Conservation (phyloP, 2,888 invertebrate genomes). For the Oeneis ivallda region DNA sequence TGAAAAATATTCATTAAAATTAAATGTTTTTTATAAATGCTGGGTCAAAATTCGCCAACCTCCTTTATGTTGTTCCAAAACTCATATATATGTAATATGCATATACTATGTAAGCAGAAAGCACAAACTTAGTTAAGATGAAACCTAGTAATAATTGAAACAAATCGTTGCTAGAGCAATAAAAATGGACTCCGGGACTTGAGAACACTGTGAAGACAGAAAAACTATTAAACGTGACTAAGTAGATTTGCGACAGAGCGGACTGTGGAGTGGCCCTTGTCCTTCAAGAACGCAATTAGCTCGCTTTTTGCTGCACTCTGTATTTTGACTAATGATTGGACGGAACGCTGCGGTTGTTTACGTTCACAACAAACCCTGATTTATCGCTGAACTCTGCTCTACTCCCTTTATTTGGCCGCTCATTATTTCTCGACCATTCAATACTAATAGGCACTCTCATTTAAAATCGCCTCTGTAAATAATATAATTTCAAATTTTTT, state of each 20-base stretch:
- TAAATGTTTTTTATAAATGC: too few species aligned
- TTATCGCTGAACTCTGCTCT: constrained; percentile 50
- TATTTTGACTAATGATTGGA: constrained; percentile 77
- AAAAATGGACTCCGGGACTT: constrained; percentile 43
- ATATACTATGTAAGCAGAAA: neutral
- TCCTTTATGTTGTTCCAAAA: neutral
- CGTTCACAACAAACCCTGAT: constrained; percentile 70
- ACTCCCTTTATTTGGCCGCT: constrained; percentile 31
- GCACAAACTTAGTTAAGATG: neutral
- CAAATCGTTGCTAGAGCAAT: constrained; percentile 47
- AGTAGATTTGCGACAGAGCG: constrained; percentile 71
- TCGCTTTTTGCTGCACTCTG: constrained; percentile 74
- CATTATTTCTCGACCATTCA: constrained; percentile 33
- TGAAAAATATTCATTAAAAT: too few species aligned
- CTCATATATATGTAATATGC: too few species aligned
- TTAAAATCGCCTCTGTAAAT: constrained; percentile 10
- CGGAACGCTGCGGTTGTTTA: constrained; percentile 68
- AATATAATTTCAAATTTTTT: neutral
- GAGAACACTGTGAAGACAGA: constrained; percentile 57
- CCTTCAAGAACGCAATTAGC: constrained; percentile 79
- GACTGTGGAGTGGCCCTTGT: constrained; percentile 72
- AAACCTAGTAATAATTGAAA: constrained; percentile 42
- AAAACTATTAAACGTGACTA: constrained; percentile 77
- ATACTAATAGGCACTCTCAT: constrained; percentile 19
- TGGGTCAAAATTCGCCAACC: too few species aligned